A percentile compares a stretch with the other conserved stretches of the same genome.
Evolutionary conservation across 2,888 invertebrate species (phyloP).

Genomic region (Watsonalla binaria): DNA sequence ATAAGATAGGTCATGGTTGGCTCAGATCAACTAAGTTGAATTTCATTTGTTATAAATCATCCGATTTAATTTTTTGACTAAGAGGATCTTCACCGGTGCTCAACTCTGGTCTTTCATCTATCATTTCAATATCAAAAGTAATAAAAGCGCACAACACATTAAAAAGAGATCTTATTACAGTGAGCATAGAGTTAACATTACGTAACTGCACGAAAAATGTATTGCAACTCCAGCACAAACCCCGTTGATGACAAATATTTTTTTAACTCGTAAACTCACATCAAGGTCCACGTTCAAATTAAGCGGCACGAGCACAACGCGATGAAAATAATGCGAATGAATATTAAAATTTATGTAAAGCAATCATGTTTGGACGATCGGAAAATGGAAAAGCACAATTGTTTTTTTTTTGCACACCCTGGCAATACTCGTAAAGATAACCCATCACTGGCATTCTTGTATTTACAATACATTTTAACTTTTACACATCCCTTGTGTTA

Average conservation of each 20-base stretch:
- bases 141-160: conserved; percentile 3
- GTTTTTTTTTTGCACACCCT: conserved; percentile 27
- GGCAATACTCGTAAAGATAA: conserved; percentile 31
- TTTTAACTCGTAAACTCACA: conserved; percentile 6
- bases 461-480: conserved; percentile 9
- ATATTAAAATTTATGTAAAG: conserved; percentile 16
- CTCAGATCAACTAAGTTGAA: too few species aligned
- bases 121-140: conserved; percentile 4
- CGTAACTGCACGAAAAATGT: conserved; percentile 34
- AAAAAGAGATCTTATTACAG: conserved; percentile 62
- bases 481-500: conserved; percentile 7
- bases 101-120: too few species aligned
- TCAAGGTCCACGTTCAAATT: conserved; percentile 15
- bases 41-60: too few species aligned
- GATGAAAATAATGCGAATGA: conserved; percentile 7
- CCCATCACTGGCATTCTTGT: conserved; percentile 29
- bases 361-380: conserved; percentile 17
- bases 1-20: too few species aligned
- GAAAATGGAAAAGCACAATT: conserved; percentile 25
- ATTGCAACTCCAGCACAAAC: conserved; percentile 13
- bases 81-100: too few species aligned
- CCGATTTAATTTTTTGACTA: too few species aligned
- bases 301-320: conserved; percentile 2
- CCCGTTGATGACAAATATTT: conserved; percentile 7
- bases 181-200: conserved; percentile 19